These are phyloP conservation scores for Zoanthus sansibaricus DNA, from an alignment of 92 coral and sea anemone species.

Conservation along the genomic window DNA sequence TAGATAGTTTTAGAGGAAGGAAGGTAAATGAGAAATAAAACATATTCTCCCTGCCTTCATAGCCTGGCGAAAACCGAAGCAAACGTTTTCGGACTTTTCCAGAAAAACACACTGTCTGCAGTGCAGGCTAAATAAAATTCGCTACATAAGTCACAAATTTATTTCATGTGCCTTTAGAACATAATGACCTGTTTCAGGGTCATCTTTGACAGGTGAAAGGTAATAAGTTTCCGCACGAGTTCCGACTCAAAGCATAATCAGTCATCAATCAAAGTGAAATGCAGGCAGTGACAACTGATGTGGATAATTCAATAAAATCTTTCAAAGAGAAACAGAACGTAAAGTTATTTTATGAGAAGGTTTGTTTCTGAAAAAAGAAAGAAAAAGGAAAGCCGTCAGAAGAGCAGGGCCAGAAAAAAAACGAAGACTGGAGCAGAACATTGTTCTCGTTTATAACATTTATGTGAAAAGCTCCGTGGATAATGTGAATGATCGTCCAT, in stretches of 20 bases:
- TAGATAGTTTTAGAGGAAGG: too few relatives aligned
- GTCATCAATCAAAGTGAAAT: slow-evolving; percentile 15
- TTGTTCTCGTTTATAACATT: neutral
- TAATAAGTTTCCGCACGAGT: neutral
- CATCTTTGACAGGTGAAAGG: slow-evolving; percentile 10
- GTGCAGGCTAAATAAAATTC: too few relatives aligned
- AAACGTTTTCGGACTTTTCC: too few relatives aligned
- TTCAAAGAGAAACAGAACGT: slow-evolving; percentile 13
- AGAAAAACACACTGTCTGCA: too few relatives aligned
- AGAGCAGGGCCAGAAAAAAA: slow-evolving; percentile 22
- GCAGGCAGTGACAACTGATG: neutral
- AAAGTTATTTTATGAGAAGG: slow-evolving; percentile 14
- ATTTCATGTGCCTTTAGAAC: too few relatives aligned
- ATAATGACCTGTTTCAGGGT: slow-evolving; percentile 33
- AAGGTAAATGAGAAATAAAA: too few relatives aligned
- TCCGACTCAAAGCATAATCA: neutral
- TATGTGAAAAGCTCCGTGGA: too few relatives aligned
- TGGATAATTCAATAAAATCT: slow-evolving; percentile 13
- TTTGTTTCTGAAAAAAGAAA: slow-evolving; percentile 27
- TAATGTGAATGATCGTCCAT: neutral
- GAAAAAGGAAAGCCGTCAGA: slow-evolving; percentile 26
- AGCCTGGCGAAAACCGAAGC: too few relatives aligned
- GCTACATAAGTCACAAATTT: too few relatives aligned
- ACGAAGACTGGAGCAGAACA: slow-evolving; percentile 20
- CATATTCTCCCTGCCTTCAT: too few relatives aligned